phyloP scores from a whole-genome alignment of 2,113 vertebrate genomes.

The Piliocolobus tephrosceles region DNA sequence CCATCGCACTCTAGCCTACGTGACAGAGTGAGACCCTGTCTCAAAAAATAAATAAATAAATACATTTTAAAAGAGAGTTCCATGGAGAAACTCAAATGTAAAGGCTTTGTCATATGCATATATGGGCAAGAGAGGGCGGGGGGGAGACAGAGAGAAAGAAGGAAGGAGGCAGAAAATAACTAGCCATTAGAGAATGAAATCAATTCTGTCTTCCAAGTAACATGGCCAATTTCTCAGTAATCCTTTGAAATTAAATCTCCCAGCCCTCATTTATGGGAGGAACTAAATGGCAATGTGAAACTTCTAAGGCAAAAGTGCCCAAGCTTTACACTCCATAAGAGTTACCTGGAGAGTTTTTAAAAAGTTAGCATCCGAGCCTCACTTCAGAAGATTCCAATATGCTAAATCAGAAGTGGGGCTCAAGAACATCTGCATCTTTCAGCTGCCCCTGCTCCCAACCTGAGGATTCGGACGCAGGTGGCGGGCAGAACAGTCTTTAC shows the following conservation, averaged over 20 bases:
- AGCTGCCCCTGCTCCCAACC: not conserved
- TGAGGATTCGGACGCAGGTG: not conserved
- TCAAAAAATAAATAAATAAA: too few species aligned
- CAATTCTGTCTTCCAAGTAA: not conserved
- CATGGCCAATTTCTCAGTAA: not conserved
- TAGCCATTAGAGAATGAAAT: not conserved
- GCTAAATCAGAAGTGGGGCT: not conserved
- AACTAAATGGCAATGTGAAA: not conserved
- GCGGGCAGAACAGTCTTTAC: not conserved
- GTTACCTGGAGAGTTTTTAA: not conserved
- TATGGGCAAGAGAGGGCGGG: not conserved
- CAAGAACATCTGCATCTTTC: not conserved
- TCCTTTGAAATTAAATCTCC: conserved; percentile 1
- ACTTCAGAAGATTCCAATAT: not conserved
- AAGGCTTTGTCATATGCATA: not conserved
- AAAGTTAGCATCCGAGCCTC: not conserved
- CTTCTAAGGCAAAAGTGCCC: not conserved
- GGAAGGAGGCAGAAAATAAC: not conserved
- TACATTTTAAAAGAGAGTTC: not conserved
- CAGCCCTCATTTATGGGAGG: not conserved
- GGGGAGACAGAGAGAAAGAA: not conserved
- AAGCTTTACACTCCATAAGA: not conserved
- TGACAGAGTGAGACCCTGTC: too few species aligned
- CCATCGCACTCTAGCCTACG: too few species aligned
- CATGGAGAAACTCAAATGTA: not conserved